Conservation (phyloP, 2,113 vertebrate genomes). For the Caranx melampygus region DNA sequence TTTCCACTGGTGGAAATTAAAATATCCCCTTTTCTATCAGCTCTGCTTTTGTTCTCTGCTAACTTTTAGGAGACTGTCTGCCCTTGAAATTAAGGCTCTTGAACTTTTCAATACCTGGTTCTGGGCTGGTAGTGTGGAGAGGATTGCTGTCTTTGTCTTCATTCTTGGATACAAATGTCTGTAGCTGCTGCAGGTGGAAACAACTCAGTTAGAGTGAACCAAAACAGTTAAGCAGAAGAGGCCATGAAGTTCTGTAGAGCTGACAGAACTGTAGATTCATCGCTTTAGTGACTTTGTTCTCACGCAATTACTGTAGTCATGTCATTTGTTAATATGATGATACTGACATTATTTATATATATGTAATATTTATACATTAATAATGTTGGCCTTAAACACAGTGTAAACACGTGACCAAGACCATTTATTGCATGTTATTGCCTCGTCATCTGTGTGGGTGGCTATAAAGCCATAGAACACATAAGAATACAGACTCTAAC, state of each 20-base stretch:
- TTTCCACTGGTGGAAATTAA: neutral
- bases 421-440: neutral
- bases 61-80: neutral
- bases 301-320: neutral
- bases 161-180: neutral
- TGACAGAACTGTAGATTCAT: neutral
- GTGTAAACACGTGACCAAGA: too few species aligned
- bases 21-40: neutral
- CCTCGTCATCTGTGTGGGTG: neutral
- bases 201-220: neutral
- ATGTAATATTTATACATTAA: too few species aligned
- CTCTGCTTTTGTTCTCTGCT: neutral
- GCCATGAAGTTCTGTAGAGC: neutral
- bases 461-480: neutral
- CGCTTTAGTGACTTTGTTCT: neutral
- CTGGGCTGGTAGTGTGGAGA: neutral
- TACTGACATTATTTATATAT: neutral
- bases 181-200: neutral
- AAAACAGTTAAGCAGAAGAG: neutral
- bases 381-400: neutral
- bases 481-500: neutral
- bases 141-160: too few species aligned
- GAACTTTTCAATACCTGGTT: neutral
- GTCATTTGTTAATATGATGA: neutral
- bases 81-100: neutral